Conservation (phyloP, 2,113 vertebrate genomes). For the Erythrolamprus reginae region DNA sequence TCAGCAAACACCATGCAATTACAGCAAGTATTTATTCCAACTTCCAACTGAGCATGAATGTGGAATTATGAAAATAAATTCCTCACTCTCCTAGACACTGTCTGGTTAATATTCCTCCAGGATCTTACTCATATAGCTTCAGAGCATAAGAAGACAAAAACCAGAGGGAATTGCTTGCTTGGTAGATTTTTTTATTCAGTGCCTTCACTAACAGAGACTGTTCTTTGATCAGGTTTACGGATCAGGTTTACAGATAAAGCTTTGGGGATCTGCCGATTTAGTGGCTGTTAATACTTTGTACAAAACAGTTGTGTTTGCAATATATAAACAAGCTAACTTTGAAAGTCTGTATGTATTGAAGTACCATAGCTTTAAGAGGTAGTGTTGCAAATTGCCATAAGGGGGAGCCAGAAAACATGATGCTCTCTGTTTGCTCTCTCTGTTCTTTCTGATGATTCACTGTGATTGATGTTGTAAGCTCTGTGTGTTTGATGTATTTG, state of each 20-base stretch:
- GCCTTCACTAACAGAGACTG: background rate
- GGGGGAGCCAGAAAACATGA: too few species aligned
- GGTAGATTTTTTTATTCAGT: background rate
- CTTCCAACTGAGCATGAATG: background rate
- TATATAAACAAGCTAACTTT: too few species aligned
- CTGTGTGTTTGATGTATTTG: too few species aligned
- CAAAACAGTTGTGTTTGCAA: too few species aligned
- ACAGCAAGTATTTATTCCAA: background rate
- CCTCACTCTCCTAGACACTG: background rate
- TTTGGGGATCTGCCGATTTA: background rate
- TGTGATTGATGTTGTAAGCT: too few species aligned
- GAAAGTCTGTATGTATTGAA: too few species aligned
- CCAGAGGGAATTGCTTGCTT: background rate
- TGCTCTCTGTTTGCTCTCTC: too few species aligned
- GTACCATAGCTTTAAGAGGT: too few species aligned
- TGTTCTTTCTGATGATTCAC: too few species aligned
- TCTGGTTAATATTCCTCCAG: background rate
- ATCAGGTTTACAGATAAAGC: background rate
- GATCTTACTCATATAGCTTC: background rate
- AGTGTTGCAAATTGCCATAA: too few species aligned
- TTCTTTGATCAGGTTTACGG: background rate
- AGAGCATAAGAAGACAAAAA: background rate
- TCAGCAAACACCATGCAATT: background rate
- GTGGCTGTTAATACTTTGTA: too few species aligned
- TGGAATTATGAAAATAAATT: background rate